A percentile compares a stretch with the other conserved stretches of the same genome.
These are phyloP conservation scores for Leptinotarsa undecemlineata DNA, from an alignment of 1,140 invertebrate genomes.

Conservation along the genomic window DNA sequence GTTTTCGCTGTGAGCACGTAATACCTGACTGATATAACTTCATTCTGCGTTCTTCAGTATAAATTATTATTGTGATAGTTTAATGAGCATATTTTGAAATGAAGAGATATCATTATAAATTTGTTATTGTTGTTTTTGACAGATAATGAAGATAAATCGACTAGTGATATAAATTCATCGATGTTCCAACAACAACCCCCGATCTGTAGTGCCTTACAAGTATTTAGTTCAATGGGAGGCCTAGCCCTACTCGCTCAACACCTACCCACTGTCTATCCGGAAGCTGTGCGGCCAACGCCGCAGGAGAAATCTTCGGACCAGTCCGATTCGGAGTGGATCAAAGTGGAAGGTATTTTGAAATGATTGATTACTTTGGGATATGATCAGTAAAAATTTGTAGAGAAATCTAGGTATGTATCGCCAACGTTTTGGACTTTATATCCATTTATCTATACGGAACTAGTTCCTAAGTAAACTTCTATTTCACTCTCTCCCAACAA, in stretches of 20 bases:
- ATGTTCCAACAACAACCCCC: constrained; percentile 47
- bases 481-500: too few species aligned
- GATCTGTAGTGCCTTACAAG: constrained; percentile 72
- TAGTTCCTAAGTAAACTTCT: not conserved
- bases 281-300: constrained; percentile 61
- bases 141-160: constrained; percentile 40
- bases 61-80: too few species aligned
- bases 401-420: too few species aligned
- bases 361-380: not conserved
- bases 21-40: too few species aligned
- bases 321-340: constrained; percentile 74
- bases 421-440: too few species aligned
- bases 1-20: too few species aligned
- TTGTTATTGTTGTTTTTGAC: not conserved
- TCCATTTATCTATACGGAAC: too few species aligned
- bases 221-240: constrained; percentile 85
- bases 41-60: too few species aligned
- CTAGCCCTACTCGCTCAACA: constrained; percentile 84
- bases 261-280: constrained; percentile 83
- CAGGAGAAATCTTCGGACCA: constrained; percentile 61
- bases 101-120: not conserved
- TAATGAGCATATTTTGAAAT: too few species aligned
- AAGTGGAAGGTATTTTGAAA: constrained; percentile 54
- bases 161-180: constrained; percentile 9
- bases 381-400: too few species aligned